Conservation (phyloP, 1,140 invertebrate genomes). For the Pogonus chalceus region DNA sequence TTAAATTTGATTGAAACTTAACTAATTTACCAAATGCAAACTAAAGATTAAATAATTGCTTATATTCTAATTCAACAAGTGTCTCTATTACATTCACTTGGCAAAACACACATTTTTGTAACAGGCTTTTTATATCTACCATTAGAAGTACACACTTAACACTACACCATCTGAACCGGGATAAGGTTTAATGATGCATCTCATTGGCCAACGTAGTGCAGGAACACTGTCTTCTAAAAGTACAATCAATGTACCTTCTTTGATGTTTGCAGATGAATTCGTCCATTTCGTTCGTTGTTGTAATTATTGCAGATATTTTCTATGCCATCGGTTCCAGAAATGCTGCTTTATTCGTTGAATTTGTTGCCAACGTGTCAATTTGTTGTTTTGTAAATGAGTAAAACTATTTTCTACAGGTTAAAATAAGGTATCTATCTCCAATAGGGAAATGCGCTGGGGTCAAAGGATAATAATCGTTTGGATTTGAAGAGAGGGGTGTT, state of each 20-base stretch:
- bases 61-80: too few relatives aligned
- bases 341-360: conserved; percentile 18
- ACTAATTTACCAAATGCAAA: too few relatives aligned
- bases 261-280: too few relatives aligned
- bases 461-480: conserved; percentile 14
- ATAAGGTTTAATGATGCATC: conserved; percentile 18
- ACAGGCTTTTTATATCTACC: too few relatives aligned
- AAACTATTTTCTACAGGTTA: conserved; percentile 15
- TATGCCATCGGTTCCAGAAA: conserved; percentile 25
- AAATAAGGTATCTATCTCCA: conserved; percentile 10
- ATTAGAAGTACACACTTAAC: conserved; percentile 4
- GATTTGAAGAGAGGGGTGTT: conserved; percentile 1
- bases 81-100: too few relatives aligned
- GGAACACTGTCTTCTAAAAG: too few relatives aligned
- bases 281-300: conserved; percentile 26
- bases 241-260: too few relatives aligned
- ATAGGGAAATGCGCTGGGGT: background rate
- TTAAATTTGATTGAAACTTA: background rate
- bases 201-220: too few relatives aligned
- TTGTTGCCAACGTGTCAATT: too few relatives aligned
- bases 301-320: conserved; percentile 22
- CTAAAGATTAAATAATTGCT: too few relatives aligned
- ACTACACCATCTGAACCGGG: conserved; percentile 22
- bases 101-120: too few relatives aligned
- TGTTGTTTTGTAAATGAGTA: too few relatives aligned